These are phyloP conservation scores for Argopecten irradians DNA, from an alignment of 1,140 invertebrate species.

Conservation along the genomic window DNA sequence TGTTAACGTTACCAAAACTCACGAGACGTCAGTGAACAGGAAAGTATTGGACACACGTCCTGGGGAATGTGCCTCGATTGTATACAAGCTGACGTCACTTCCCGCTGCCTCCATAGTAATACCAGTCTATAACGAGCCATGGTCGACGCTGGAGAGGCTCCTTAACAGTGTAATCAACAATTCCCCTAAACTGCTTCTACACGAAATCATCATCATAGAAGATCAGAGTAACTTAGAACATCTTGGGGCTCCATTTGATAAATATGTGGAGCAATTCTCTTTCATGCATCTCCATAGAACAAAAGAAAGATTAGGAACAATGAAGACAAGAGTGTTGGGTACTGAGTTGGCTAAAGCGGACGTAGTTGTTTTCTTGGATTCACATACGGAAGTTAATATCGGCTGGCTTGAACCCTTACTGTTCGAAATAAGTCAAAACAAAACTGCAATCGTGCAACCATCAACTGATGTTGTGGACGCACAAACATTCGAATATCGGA, in stretches of 20 bases:
- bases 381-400: slow-evolving; percentile 95
- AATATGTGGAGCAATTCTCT: slow-evolving; percentile 91
- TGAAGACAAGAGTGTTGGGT: slow-evolving; percentile 91
- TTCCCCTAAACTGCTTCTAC: slow-evolving; percentile 85
- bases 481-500: slow-evolving; percentile 90
- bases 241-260: slow-evolving; percentile 91
- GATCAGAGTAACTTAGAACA: slow-evolving; percentile 93
- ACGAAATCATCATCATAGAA: slow-evolving; percentile 92
- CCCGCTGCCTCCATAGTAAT: neutral
- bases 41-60: neutral
- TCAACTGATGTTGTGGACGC: slow-evolving; percentile 98
- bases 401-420: slow-evolving; percentile 96
- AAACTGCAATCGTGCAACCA: slow-evolving; percentile 88
- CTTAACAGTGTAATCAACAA: slow-evolving; percentile 91
- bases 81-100: neutral
- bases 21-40: neutral
- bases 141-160: slow-evolving; percentile 88
- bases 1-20: neutral
- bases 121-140: slow-evolving; percentile 77
- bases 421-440: slow-evolving; percentile 81
- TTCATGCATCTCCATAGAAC: slow-evolving; percentile 84
- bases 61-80: neutral
- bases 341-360: slow-evolving; percentile 89
- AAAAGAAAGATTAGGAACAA: slow-evolving; percentile 87
- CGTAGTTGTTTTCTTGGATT: slow-evolving; percentile 97